A percentile compares a stretch with the other conserved stretches of the same genome.
Evolutionary conservation across 2,113 vertebrate species (phyloP).

Genomic region (Poeciliopsis prolifica): DNA sequence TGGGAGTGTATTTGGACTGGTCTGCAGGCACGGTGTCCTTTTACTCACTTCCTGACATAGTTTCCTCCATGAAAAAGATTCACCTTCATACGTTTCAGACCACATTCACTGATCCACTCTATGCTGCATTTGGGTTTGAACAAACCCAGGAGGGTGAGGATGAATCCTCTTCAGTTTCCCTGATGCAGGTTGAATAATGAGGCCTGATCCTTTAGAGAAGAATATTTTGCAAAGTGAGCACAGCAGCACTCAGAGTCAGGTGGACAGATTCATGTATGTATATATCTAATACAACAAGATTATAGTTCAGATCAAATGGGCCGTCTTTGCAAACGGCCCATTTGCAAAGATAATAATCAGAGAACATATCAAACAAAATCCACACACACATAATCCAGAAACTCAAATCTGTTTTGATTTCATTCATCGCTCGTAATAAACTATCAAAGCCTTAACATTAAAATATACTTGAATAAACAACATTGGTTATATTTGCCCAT

Average conservation of each 20-base stretch:
- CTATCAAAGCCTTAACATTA: too few species aligned
- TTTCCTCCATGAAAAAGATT: background rate
- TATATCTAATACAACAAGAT: too few species aligned
- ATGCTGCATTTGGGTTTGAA: conserved; percentile 40
- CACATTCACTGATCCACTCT: conserved; percentile 37
- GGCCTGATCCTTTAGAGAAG: background rate
- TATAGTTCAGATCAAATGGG: too few species aligned
- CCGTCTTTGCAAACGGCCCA: too few species aligned
- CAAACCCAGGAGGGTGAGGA: background rate
- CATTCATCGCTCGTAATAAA: too few species aligned
- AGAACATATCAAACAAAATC: too few species aligned
- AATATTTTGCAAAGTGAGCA: background rate
- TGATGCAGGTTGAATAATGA: background rate
- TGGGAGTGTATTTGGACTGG: conserved; percentile 47
- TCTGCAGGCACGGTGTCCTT: conserved; percentile 42
- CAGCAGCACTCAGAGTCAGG: background rate
- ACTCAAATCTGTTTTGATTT: too few species aligned
- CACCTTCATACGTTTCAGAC: conserved; percentile 43
- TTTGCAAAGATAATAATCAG: too few species aligned
- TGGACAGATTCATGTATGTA: too few species aligned
- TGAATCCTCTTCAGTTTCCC: conserved; percentile 4
- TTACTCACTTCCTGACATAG: background rate
- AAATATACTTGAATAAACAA: too few species aligned
- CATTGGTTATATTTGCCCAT: too few species aligned
- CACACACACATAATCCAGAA: too few species aligned